These are phyloP conservation scores for Drosophila repleta DNA, from an alignment of 1,140 invertebrate genomes.

Conservation along the genomic window DNA sequence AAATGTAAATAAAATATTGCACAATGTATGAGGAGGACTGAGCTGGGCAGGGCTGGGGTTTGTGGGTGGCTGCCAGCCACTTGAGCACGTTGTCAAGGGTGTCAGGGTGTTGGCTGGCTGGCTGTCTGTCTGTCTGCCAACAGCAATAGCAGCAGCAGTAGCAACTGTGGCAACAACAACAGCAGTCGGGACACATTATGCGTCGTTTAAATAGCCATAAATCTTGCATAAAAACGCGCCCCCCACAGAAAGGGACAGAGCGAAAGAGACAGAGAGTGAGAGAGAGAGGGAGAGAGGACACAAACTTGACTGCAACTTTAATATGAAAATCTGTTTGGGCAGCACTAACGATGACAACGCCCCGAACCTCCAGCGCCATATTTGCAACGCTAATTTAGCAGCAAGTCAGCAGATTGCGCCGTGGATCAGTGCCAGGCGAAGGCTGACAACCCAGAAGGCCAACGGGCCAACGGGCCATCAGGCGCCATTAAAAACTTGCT, in stretches of 20 bases:
- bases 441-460: conserved; percentile 15
- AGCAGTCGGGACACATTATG: conserved; percentile 75
- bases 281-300: conserved; percentile 16
- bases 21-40: conserved; percentile 34
- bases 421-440: conserved; percentile 26
- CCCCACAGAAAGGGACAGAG: conserved; percentile 32
- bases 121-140: conserved; percentile 49
- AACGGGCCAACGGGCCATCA: conserved; percentile 61
- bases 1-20: conserved; percentile 82
- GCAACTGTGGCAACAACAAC: conserved; percentile 20
- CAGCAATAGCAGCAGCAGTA: conserved; percentile 29
- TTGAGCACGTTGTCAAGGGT: conserved; percentile 80
- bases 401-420: conserved; percentile 50
- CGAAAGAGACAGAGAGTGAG: conserved; percentile 30
- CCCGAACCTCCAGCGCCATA: conserved; percentile 47
- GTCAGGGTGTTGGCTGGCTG: conserved; percentile 52
- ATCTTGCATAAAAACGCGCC: conserved; percentile 76
- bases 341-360: conserved; percentile 51
- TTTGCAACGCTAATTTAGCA: conserved; percentile 80
- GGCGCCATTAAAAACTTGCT: conserved; percentile 62
- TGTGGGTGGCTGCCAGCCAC: conserved; percentile 48
- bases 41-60: conserved; percentile 3
- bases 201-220: conserved; percentile 81
- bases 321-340: conserved; percentile 76
- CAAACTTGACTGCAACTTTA: conserved; percentile 71